phyloP scores from a whole-genome alignment of 2,113 vertebrate genomes.

The Eurypyga helias region DNA sequence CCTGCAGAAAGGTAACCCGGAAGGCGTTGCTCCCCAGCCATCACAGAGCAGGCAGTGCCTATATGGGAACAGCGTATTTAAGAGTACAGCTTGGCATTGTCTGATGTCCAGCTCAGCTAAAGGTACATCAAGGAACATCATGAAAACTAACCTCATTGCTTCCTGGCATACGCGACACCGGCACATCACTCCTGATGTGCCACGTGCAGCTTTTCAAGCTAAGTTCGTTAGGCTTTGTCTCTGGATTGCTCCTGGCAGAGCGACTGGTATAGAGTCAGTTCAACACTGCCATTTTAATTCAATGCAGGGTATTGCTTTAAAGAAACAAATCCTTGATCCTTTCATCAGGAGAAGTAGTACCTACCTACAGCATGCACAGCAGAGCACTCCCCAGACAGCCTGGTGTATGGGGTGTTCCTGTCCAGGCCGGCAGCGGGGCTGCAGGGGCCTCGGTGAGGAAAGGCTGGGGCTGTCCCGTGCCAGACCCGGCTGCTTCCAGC shows the following conservation, averaged over 20 bases:
- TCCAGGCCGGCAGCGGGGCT: not conserved
- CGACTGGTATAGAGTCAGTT: accelerated
- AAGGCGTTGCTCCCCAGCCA: not conserved
- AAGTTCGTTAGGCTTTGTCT: not conserved
- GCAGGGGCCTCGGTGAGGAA: not conserved
- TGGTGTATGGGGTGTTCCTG: not conserved
- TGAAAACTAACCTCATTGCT: too few relatives aligned
- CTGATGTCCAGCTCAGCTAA: not conserved
- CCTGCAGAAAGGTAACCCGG: not conserved
- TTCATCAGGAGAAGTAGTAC: not conserved
- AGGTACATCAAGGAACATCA: not conserved
- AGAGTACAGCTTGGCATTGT: not conserved
- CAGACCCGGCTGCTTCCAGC: not conserved
- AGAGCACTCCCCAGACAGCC: not conserved
- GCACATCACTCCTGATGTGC: not conserved
- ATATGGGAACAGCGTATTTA: not conserved
- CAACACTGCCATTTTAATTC: not conserved
- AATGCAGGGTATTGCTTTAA: not conserved
- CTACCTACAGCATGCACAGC: not conserved
- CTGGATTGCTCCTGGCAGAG: not conserved
- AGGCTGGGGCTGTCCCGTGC: not conserved
- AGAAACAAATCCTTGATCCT: not conserved
- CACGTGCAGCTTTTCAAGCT: not conserved
- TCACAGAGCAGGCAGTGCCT: not conserved
- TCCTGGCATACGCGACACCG: not conserved